Evolutionary conservation across 2,113 vertebrate genomes (phyloP).

Genomic region (Aix galericulata): DNA sequence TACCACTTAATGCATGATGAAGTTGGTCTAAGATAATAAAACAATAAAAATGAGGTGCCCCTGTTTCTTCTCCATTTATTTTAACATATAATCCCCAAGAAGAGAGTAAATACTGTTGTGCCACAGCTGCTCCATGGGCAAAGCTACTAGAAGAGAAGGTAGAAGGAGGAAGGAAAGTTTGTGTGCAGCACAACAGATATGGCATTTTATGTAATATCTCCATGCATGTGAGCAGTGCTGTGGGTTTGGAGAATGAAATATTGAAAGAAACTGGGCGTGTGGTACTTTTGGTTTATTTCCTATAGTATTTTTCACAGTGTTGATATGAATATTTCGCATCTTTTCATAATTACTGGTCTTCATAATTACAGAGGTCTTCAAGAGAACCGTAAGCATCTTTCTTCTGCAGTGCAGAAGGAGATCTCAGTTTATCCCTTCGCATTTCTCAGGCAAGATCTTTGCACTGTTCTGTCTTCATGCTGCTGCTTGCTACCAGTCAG

Average conservation of each 20-base stretch:
- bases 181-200: too few species aligned
- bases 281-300: background rate
- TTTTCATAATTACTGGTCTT: background rate
- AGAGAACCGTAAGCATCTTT: accelerated
- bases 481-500: background rate
- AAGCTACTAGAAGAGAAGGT: background rate
- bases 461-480: background rate
- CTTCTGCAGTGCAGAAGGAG: background rate
- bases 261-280: background rate
- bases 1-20: background rate
- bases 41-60: background rate
- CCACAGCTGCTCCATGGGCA: background rate
- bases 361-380: background rate
- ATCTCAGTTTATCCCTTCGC: background rate
- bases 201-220: background rate
- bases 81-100: background rate
- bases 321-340: background rate
- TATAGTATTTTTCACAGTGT: background rate
- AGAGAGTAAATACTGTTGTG: background rate
- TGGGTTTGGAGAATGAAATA: background rate
- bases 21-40: background rate
- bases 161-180: background rate
- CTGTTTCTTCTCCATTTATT: background rate
- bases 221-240: background rate
- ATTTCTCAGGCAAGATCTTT: background rate